Base-by-base conservation (phyloP, 1,140 invertebrate species). In the Trichomalopsis sarcophagae region DNA sequence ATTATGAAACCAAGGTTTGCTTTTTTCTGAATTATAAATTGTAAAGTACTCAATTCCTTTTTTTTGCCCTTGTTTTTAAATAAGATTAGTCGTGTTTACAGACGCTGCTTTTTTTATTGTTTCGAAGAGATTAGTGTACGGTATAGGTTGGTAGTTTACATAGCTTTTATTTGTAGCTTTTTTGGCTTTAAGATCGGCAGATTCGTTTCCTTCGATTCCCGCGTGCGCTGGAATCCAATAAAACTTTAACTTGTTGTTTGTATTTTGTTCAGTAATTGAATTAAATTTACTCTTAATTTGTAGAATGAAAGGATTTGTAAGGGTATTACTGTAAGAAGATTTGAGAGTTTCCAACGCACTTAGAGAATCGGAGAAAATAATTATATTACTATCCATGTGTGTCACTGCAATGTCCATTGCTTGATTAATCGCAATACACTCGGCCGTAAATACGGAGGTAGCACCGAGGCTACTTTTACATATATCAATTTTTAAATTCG, bases 351-450 rank as follows among this genome's bases (percentile, higher is more conserved):
- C 21, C 9, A 74, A 36, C 4, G 73, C 73, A 36, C 73, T 74
- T 17, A 74, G 36, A 21, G 73, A 74, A 17, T 74, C 73, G 23
- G 73, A 36, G 73, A 74, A 74, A 74, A 36, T 74, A 17, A 11
- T 27, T 6, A 74, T 14, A 21, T 74, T 36, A 33, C 36, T 11
- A 36, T 74, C 30, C 5, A 13, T 13, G 17, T 9, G n/a, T 33
- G 14, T 36, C 33, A 74, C 1, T 14, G 73, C 73, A 13, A 74
- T 36, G 30, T 74, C 73, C 17, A 27, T 27, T 27, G 27, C 27
- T 27, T 27, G 27, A 27, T 27, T 27, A 27, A 27, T 27, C 27
- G 27, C 27, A 27, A 27, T 27, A 27, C 27, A 27, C 27, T 27
- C 27, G 27, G 27, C 27, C 27, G 27, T 27, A 74, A 36, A 74